Evolutionary conservation across 1,140 invertebrate genomes (phyloP).

Genomic region (Amyelois transitella): DNA sequence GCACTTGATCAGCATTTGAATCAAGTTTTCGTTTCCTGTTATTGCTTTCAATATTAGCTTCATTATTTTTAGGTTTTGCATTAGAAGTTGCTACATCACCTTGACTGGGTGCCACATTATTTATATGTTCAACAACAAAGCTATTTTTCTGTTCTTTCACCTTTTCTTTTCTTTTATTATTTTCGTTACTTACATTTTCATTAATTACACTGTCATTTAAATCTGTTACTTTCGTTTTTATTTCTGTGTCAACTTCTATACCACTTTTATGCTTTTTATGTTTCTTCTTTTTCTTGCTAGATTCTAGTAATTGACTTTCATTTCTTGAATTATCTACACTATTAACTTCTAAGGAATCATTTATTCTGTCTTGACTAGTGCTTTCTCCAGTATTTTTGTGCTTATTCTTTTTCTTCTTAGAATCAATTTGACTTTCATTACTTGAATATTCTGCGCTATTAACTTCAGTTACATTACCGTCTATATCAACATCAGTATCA

Average conservation of each 20-base stretch:
- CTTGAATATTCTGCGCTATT: neutral
- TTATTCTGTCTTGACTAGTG: neutral
- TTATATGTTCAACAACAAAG: constrained; percentile 15
- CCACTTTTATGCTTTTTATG: constrained; percentile 6
- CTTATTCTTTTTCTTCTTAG: constrained; percentile 24
- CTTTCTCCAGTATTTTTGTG: constrained; percentile 10
- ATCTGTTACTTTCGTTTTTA: neutral
- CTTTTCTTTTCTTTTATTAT: constrained; percentile 15
- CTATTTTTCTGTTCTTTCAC: constrained; percentile 18
- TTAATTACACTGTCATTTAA: neutral
- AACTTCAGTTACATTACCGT: neutral
- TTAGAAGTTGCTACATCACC: neutral
- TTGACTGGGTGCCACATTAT: constrained; percentile 16
- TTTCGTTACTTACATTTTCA: neutral
- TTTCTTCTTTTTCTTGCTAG: constrained; percentile 1
- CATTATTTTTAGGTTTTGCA: constrained; percentile 3
- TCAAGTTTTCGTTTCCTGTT: constrained; percentile 23
- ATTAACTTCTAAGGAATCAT: neutral
- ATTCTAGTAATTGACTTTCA: constrained; percentile 2
- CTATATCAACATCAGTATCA: neutral
- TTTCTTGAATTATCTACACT: neutral
- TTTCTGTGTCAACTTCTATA: neutral
- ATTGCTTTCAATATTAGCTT: constrained; percentile 2
- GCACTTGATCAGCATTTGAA: constrained; percentile 19
- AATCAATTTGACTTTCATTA: constrained; percentile 1